A percentile compares a stretch with the other conserved stretches of the same genome.
These are phyloP conservation scores for Zoanthus sansibaricus DNA, from an alignment of 92 coral and sea anemone genomes.

Conservation along the genomic window DNA sequence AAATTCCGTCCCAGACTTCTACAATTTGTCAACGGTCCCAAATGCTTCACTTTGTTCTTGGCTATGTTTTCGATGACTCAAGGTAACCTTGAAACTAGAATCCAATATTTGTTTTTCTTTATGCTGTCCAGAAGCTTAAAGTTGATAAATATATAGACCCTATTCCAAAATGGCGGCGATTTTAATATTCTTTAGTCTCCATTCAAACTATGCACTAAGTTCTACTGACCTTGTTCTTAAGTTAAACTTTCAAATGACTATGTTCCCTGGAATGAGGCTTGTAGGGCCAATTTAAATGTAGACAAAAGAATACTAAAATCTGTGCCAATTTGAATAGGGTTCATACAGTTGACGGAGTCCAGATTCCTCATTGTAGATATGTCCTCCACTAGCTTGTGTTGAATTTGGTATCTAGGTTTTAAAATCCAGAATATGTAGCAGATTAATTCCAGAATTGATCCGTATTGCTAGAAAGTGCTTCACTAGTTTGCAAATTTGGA, in stretches of 20 bases:
- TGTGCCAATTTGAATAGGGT: neutral
- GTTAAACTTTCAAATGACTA: too few species aligned
- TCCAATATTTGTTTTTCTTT: too few species aligned
- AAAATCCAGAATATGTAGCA: neutral
- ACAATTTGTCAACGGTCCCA: constrained; percentile 82
- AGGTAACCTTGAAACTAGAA: constrained; percentile 54
- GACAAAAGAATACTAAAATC: too few species aligned
- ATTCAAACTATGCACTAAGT: too few species aligned
- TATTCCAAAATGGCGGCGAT: too few species aligned
- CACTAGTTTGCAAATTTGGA: neutral
- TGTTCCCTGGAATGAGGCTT: too few species aligned
- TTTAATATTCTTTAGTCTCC: too few species aligned
- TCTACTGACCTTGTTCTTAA: too few species aligned
- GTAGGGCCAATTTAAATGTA: too few species aligned
- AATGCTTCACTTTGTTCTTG: constrained; percentile 72
- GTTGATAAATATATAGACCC: too few species aligned
- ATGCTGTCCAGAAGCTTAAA: too few species aligned
- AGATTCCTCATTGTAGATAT: neutral
- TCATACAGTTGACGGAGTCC: neutral
- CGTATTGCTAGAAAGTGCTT: neutral
- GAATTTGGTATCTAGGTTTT: neutral
- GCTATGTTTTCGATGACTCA: constrained; percentile 71
- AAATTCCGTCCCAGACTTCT: constrained; percentile 75
- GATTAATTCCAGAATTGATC: neutral
- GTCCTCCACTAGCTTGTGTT: neutral